These are phyloP conservation scores for Drosophila jambulina DNA, from an alignment of 1,140 invertebrate species.

Conservation along the genomic window DNA sequence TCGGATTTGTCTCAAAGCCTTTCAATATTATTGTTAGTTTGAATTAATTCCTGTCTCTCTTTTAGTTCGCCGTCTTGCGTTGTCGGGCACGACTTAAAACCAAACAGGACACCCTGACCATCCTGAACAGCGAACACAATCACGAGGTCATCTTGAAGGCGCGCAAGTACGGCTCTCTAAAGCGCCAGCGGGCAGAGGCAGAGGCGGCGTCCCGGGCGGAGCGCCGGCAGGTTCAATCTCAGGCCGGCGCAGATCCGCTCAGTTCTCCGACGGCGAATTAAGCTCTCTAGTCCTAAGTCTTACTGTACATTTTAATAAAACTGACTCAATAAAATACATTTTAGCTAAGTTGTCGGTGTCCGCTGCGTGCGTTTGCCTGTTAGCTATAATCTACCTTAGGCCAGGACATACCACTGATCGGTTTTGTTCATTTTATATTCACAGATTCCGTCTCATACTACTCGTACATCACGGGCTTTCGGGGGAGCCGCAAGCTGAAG, in stretches of 20 bases:
- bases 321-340: conserved; percentile 58
- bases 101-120: conserved; percentile 72
- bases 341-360: conserved; percentile 36
- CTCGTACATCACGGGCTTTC: conserved; percentile 82
- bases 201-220: conserved; percentile 61
- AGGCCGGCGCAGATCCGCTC: conserved; percentile 9
- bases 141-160: conserved; percentile 81
- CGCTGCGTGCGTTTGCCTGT: conserved; percentile 22
- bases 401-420: conserved; percentile 41
- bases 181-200: conserved; percentile 61
- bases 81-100: conserved; percentile 82
- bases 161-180: conserved; percentile 80
- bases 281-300: conserved; percentile 58
- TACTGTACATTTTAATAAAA: conserved; percentile 25
- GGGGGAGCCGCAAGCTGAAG: conserved; percentile 83
- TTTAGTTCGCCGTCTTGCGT: conserved; percentile 77
- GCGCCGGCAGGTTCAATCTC: conserved; percentile 19
- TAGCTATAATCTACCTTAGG: neutral
- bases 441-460: conserved; percentile 64
- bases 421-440: conserved; percentile 32
- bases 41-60: neutral
- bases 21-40: neutral
- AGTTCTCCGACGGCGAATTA: conserved; percentile 2
- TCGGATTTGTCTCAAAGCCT: neutral
- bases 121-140: conserved; percentile 82